phyloP scores from a whole-genome alignment of 1,140 invertebrate species.

The Drosophila mojavensis region DNA sequence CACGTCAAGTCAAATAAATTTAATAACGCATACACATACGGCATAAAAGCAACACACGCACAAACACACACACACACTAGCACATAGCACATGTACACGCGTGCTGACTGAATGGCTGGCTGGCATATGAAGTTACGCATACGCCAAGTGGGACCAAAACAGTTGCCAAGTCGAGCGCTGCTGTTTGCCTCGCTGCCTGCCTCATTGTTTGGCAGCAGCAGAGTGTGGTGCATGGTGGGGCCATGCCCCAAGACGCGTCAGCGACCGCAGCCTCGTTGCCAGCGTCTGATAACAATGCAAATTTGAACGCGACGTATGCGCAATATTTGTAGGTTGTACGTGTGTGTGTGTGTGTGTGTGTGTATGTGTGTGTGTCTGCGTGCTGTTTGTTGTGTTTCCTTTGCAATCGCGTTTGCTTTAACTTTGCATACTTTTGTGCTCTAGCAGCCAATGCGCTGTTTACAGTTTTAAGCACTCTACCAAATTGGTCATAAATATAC shows the following conservation, averaged over 20 bases:
- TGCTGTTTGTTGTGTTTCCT: conserved; percentile 40
- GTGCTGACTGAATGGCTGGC: conserved; percentile 10
- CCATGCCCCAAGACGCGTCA: conserved; percentile 68
- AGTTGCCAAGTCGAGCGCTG: conserved; percentile 48
- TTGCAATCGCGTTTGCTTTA: conserved; percentile 39
- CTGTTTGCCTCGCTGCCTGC: conserved; percentile 43
- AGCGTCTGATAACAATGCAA: conserved; percentile 76
- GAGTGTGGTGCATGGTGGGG: background rate
- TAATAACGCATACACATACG: conserved; percentile 80
- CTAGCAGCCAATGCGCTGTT: conserved; percentile 37
- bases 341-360: background rate
- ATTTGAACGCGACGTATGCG: conserved; percentile 69
- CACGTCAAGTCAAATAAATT: conserved; percentile 83
- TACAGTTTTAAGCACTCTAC: conserved; percentile 76
- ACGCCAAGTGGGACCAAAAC: conserved; percentile 63
- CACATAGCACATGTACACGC: conserved; percentile 5
- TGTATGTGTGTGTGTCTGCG: background rate
- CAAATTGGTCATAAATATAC: conserved; percentile 77
- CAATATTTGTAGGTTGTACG: conserved; percentile 46
- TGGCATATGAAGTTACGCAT: conserved; percentile 64
- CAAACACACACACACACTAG: conserved; percentile 15
- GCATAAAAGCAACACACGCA: conserved; percentile 57
- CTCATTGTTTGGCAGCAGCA: conserved; percentile 24
- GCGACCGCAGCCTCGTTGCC: conserved; percentile 55
- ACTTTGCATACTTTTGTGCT: conserved; percentile 69